These are phyloP conservation scores for Gymnoscelis rufifasciata DNA, from an alignment of 2,888 invertebrate species.

Conservation along the genomic window DNA sequence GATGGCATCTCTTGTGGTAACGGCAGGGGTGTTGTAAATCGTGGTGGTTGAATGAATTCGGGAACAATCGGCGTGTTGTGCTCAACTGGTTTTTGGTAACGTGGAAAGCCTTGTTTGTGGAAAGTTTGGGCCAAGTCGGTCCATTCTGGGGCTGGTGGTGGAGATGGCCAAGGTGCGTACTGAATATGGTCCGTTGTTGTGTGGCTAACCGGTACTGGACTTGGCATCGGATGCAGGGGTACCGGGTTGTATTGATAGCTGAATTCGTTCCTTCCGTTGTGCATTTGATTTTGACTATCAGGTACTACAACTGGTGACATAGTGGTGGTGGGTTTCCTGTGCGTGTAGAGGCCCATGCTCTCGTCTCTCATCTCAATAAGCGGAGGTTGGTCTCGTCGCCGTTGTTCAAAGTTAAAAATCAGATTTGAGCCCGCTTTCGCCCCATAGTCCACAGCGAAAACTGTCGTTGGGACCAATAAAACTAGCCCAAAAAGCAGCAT, in stretches of 20 bases:
- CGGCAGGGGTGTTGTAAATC: not conserved
- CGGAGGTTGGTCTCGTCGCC: conserved; percentile 38
- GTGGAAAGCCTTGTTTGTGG: conserved; percentile 12
- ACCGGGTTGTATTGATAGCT: conserved; percentile 2
- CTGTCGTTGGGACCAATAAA: conserved; percentile 32
- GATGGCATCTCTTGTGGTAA: not conserved
- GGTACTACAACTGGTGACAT: conserved; percentile 20
- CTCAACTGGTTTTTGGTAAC: conserved; percentile 8
- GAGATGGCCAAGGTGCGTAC: conserved; percentile 26
- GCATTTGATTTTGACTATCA: conserved; percentile 1
- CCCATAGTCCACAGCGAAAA: conserved; percentile 29
- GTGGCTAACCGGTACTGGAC: not conserved
- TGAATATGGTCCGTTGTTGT: not conserved
- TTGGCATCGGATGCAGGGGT: conserved; percentile 16
- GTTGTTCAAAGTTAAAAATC: conserved; percentile 43
- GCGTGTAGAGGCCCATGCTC: conserved; percentile 41
- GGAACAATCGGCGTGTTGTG: not conserved
- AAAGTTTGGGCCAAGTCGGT: conserved; percentile 27
- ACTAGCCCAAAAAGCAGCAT: conserved; percentile 34
- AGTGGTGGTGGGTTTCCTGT: conserved; percentile 33
- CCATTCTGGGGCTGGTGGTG: conserved; percentile 31
- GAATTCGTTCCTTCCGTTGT: conserved; percentile 2
- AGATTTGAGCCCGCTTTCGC: conserved; percentile 36
- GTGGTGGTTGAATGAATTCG: conserved; percentile 2
- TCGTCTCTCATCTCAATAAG: conserved; percentile 46